Conservation (phyloP, 2,797 vertebrate genomes). For the Decapterus maruadsi region DNA sequence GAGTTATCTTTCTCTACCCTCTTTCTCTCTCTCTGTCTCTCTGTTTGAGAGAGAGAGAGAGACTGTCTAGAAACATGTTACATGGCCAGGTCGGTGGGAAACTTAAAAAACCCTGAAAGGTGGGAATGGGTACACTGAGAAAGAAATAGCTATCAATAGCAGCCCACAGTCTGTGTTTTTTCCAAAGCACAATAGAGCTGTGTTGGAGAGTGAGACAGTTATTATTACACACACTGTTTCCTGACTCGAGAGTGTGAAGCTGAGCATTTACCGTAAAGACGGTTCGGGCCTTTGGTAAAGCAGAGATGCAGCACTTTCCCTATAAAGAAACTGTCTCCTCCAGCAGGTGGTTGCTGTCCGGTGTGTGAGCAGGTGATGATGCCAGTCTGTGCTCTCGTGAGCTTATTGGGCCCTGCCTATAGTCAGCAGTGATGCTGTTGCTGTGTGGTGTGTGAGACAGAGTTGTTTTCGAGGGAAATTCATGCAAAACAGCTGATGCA, state of each 20-base stretch:
- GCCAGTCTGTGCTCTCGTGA: slow-evolving; percentile 6
- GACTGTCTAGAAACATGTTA: slow-evolving; percentile 21
- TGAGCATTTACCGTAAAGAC: slow-evolving; percentile 14
- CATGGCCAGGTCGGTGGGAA: slow-evolving; percentile 5
- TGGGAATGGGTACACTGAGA: neutral
- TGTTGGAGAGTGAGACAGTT: slow-evolving; percentile 1
- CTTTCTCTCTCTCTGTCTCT: slow-evolving; percentile 11
- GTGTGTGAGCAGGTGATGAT: neutral
- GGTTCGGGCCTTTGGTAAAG: slow-evolving; percentile 1
- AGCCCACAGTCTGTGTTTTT: neutral
- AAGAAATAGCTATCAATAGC: neutral
- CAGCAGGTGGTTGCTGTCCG: slow-evolving; percentile 1
- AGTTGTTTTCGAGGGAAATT: no score
- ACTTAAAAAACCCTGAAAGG: slow-evolving; percentile 12
- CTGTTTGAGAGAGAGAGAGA: neutral
- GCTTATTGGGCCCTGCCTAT: neutral
- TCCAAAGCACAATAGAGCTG: neutral
- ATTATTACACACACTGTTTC: neutral
- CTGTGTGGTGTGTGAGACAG: neutral
- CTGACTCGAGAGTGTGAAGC: neutral
- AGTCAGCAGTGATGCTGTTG: slow-evolving; percentile 7
- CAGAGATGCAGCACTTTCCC: slow-evolving; percentile 3
- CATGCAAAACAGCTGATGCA: no score
- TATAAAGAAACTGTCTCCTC: slow-evolving; percentile 10
- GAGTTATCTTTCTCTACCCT: slow-evolving; percentile 19